Evolutionary conservation across 1,140 invertebrate genomes (phyloP), one percentile per base, ranked within the genome.

Genomic region (Polyergus mexicanus): DNA sequence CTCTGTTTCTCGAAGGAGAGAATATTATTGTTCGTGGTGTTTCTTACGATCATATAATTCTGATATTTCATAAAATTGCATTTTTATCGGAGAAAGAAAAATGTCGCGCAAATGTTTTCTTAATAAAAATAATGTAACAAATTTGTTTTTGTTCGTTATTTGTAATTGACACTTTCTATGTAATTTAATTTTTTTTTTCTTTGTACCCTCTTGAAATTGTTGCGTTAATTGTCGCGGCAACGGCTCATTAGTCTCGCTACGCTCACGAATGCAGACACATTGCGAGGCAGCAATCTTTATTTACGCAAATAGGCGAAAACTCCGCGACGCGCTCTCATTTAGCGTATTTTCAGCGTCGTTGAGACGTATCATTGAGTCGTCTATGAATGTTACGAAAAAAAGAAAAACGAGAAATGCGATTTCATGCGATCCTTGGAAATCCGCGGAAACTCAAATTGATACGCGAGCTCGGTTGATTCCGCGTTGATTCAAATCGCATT

Each of bases 401-500:
- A 19, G 71, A 32, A 38, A 22, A 44, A 41, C n/a, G 47, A 54
- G 51, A 62, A 16, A 41, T 19, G 6, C 3, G 3, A 38, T 47
- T 22, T n/a, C 22, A 11, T 58, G 41, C 11, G 7, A 65, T 38
- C 19, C 22, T n/a, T 4, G 16, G 47, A 58, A 51, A 78, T 2
- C 13, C 47, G 63, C 22, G 69, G 85, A 80, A 72, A 58, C 69
- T 60, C 58, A 13, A n/a, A 28, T 35, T 44, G 60, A 77, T 47
- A 75, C 84, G 88, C 41, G 84, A 81, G 62, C 68, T 38, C 72
- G 63, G 76, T 86, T 86, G 83, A 88, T 88, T 75, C 88, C 90
- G 87, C 89, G 92, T 92, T 91, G 92, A 95, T 94, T 94, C 93
- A 93, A 91, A 84, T 86, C 86, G 90, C 91, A 94, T 95, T 94